Conservation (phyloP, 2,888 invertebrate species). For the Chrysina gloriosa region DNA sequence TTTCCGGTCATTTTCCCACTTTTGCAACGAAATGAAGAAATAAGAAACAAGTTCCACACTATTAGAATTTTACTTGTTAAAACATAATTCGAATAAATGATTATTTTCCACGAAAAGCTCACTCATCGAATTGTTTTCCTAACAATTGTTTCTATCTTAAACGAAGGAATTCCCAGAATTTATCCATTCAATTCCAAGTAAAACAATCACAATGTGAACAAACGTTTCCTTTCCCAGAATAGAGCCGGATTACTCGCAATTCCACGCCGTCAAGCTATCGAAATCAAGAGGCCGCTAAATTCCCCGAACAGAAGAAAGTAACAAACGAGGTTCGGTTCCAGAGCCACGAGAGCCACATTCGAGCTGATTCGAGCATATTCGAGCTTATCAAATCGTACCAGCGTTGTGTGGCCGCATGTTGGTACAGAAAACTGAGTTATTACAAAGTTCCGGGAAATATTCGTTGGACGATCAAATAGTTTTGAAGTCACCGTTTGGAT, state of each 20-base stretch:
- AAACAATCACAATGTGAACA: not conserved
- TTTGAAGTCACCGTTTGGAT: not conserved
- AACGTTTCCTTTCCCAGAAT: not conserved
- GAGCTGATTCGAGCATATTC: no score
- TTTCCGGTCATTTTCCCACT: no score
- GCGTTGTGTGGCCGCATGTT: constrained; percentile 15
- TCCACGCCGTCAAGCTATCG: not conserved
- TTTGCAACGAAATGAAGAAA: no score
- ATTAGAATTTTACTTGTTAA: no score
- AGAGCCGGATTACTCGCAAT: not conserved
- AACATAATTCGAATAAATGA: no score
- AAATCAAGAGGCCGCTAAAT: constrained; percentile 3
- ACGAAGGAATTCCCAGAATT: not conserved
- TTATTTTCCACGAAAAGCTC: no score
- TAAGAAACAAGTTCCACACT: no score
- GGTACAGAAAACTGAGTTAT: constrained; percentile 16
- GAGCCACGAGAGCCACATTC: no score
- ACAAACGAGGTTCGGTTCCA: not conserved
- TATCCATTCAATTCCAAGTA: not conserved
- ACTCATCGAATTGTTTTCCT: no score
- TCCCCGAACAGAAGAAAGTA: not conserved
- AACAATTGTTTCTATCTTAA: no score
- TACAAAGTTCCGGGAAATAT: constrained; percentile 10
- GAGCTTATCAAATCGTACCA: constrained; percentile 11
- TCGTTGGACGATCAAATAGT: not conserved